Evolutionary conservation across 2,888 invertebrate genomes (phyloP).

Genomic region (Hoplodrina ambigua): DNA sequence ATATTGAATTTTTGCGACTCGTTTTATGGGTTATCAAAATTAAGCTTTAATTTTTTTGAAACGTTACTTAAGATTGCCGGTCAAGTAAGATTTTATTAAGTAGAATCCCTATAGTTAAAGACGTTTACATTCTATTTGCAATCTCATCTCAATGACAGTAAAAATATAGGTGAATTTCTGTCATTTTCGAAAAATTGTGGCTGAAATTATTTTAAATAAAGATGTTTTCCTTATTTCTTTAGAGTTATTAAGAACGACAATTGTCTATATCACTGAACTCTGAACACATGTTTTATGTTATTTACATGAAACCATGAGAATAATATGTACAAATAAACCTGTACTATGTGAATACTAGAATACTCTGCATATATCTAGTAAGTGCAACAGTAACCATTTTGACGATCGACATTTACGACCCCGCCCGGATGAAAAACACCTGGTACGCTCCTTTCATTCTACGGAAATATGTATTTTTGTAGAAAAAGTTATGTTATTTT

Average conservation of each 20-base stretch:
- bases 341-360: conserved; percentile 6
- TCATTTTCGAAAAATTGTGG: too few species aligned
- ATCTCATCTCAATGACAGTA: too few species aligned
- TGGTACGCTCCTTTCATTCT: conserved; percentile 33
- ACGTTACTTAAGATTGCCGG: too few species aligned
- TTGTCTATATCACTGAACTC: too few species aligned
- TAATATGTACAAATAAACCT: background rate
- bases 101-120: too few species aligned
- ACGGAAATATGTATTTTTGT: conserved; percentile 12
- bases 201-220: too few species aligned
- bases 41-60: background rate
- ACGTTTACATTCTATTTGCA: too few species aligned
- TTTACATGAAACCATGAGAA: background rate
- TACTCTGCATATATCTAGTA: conserved; percentile 29
- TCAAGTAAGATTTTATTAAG: too few species aligned
- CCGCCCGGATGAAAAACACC: conserved; percentile 57
- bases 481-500: background rate
- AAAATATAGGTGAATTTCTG: too few species aligned
- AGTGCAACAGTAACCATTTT: conserved; percentile 49
- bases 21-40: background rate
- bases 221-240: too few species aligned
- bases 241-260: too few species aligned
- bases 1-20: conserved; percentile 6
- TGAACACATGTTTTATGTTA: background rate
- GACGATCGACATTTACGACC: conserved; percentile 55